phyloP scores from a whole-genome alignment of 2,113 vertebrate species.

The Sialia sialis region DNA sequence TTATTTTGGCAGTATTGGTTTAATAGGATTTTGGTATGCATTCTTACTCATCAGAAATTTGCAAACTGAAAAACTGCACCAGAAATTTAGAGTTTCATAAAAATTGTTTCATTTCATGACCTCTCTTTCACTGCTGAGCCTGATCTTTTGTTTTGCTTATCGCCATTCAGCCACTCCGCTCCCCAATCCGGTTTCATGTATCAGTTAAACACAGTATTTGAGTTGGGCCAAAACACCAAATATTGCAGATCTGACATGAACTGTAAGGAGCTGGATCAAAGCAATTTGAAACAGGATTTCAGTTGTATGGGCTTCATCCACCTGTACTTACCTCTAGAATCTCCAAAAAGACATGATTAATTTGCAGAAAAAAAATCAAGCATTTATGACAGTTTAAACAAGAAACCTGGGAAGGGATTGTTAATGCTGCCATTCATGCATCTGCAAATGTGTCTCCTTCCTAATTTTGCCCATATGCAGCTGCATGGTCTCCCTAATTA shows the following conservation, averaged over 20 bases:
- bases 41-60: background rate
- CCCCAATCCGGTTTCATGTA: background rate
- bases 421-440: background rate
- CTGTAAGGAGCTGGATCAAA: background rate
- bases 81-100: background rate
- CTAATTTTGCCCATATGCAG: conserved; percentile 5
- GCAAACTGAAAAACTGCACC: background rate
- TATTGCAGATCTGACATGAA: background rate
- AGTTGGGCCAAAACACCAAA: background rate
- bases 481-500: conserved; percentile 58
- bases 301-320: background rate
- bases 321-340: background rate
- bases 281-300: background rate
- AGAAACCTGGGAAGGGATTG: background rate
- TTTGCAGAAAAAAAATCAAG: background rate
- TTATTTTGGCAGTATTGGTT: background rate
- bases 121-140: background rate
- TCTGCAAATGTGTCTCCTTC: background rate
- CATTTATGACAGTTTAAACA: background rate
- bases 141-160: background rate
- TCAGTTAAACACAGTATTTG: background rate
- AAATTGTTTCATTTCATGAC: background rate
- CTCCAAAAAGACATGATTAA: background rate
- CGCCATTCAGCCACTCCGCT: background rate
- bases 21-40: background rate